phyloP scores from a whole-genome alignment of 2,113 vertebrate genomes.

The Pontoporia blainvillei region DNA sequence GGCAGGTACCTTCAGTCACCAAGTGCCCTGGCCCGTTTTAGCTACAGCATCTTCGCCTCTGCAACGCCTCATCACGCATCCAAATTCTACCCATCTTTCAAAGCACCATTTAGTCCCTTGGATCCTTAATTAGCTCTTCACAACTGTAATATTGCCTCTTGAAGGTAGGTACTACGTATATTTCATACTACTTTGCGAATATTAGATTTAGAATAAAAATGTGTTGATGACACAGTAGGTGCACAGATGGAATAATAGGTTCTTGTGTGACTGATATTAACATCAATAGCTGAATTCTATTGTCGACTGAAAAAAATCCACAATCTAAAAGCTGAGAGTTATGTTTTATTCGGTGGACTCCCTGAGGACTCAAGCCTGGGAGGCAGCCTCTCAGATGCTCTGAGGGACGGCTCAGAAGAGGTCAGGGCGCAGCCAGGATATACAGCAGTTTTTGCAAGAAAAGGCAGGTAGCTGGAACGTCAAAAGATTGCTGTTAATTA shows the following conservation, averaged over 20 bases:
- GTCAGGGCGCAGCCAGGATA: background rate
- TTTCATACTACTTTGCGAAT: background rate
- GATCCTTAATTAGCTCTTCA: background rate
- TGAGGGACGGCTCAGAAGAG: background rate
- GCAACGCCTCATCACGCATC: background rate
- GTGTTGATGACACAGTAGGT: background rate
- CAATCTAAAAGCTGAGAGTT: background rate
- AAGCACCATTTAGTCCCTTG: background rate
- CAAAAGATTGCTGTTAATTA: background rate
- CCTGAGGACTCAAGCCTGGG: background rate
- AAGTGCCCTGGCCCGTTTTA: background rate
- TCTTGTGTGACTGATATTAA: background rate
- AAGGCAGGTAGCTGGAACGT: background rate
- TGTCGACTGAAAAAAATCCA: background rate
- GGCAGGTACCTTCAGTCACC: background rate
- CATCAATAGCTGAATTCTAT: background rate
- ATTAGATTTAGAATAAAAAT: background rate
- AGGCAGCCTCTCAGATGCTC: background rate
- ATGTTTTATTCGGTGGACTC: background rate
- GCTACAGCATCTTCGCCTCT: no score
- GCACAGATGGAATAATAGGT: background rate
- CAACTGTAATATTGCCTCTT: background rate
- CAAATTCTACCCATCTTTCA: background rate
- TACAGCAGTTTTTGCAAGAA: background rate
- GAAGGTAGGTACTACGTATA: background rate